Base-by-base conservation (phyloP, 2,888 invertebrate species). In the Esperia sulphurella region DNA sequence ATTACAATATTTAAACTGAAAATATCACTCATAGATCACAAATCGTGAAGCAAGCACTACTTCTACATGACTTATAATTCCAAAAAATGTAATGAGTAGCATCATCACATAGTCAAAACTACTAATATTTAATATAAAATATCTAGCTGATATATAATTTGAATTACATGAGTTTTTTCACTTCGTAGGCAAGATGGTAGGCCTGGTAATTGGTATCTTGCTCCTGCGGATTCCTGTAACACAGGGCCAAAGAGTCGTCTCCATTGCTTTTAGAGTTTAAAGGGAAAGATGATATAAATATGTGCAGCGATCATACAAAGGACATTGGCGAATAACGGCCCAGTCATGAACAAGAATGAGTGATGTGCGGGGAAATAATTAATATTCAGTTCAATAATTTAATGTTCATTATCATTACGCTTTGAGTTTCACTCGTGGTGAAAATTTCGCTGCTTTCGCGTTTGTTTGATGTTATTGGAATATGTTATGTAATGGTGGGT, bases 141-240 rank as follows among this genome's bases (percentile, higher is more conserved):
- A 75, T 79, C 83, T 87, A 87, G 79, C 82, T 80, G 82, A 83
- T 75, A 75, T 68, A 74, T 73, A 75, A 83, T 63, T 74, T 71
- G 68, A 81, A 96, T 94, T 97, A 98, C 98, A 98, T 98, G 94
- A 98, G 96, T 94, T 98, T 98, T 96, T 98, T 98, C 94, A 98
- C 98, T 97, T 98, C 98, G 94, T 98, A 98, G 94, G 98, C 97
- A 92, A 98, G 96, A 93, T 98, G 97, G 93, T 97, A 97, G 93
- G 97, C 97, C 93, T 97, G 96, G 93, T 97, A 97, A 93, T 95
- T 95, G 91, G 95, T 94, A 92, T 96, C 96, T 93, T 96, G 95
- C 83, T 93, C 94, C 83, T 90, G 91, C 87, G 93, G 92, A 91
- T 93, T 93, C 96, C 96, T 97, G 95, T 92, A 95, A 96, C 81